Evolutionary conservation across 1,140 invertebrate genomes (phyloP), one percentile per base, ranked within the genome.

Genomic region (Theocolax elegans): DNA sequence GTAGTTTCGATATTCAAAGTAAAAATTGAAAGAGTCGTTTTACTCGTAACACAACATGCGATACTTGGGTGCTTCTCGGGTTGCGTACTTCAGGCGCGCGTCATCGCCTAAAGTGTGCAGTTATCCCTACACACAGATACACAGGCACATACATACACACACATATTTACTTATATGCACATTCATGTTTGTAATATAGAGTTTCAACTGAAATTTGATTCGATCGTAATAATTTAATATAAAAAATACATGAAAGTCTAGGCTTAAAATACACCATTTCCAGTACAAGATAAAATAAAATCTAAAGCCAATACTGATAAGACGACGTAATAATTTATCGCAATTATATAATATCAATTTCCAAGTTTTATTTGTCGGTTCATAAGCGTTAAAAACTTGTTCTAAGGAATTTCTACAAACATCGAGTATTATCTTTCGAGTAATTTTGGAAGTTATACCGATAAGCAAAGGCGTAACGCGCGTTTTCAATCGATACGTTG

Each of bases 401-500:
- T 31, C 27, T 12, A 8, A 19, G 0, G 19, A 31, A 60, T 60
- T 60, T 19, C 25, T 19, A 1, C 3, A 10, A 35, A 27, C 10
- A 12, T 17, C 1, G 4, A 21, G 12, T 56, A n/a, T 35, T 12
- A 29, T 27, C n/a, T n/a, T 35, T 19, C 0, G 4, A 29, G 3
- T 7, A 19, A 35, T 53, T 10, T 42, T 19, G 1, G 42, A 23
- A 10, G 31, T 53, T 38, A 21, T 15, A 4, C 12, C 10, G 63
- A 27, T 25, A 19, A 29, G 17, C n/a, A 27, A n/a, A 25, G 49
- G 51, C 25, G 63, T 65, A 65, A 56, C 49, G 19, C 49, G 49
- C 49, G 29, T 53, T 72, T 76, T 54, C 72, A 76, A 75, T 77
- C 48, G 53, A 74, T 56, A n/a, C 10, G 44, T 46, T 69, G 59